Evolutionary conservation across 2,888 invertebrate species (phyloP).

Genomic region (Apocheima hispidaria): DNA sequence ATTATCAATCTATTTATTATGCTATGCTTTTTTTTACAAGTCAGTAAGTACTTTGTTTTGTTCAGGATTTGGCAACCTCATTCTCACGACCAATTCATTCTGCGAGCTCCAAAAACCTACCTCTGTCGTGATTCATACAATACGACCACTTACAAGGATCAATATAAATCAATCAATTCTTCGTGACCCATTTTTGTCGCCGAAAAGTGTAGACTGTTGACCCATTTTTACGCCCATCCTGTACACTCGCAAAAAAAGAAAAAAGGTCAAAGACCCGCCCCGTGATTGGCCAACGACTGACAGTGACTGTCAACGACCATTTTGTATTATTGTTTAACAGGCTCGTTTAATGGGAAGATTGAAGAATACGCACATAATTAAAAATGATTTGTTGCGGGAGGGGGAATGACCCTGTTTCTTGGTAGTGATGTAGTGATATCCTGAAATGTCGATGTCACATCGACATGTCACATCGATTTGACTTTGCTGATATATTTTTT

Average conservation of each 20-base stretch:
- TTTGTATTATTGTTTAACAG: slow-evolving; percentile 65
- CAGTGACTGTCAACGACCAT: slow-evolving; percentile 48
- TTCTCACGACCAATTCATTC: slow-evolving; percentile 12
- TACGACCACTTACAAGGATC: slow-evolving; percentile 36
- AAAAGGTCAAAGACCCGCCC: slow-evolving; percentile 65
- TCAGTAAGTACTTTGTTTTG: not conserved
- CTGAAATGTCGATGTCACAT: slow-evolving; percentile 45
- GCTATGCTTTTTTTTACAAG: no score
- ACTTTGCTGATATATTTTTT: no score
- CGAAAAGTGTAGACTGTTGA: slow-evolving; percentile 71
- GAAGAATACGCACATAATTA: slow-evolving; percentile 81
- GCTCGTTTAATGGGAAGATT: slow-evolving; percentile 73
- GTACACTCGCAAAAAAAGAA: slow-evolving; percentile 60
- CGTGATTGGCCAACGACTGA: slow-evolving; percentile 48
- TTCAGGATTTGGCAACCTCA: not conserved
- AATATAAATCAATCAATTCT: slow-evolving; percentile 66
- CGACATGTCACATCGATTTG: slow-evolving; percentile 3
- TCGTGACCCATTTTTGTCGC: slow-evolving; percentile 70
- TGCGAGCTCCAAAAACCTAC: slow-evolving; percentile 28
- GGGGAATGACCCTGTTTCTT: slow-evolving; percentile 80
- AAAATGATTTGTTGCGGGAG: slow-evolving; percentile 81
- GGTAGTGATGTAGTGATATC: slow-evolving; percentile 73
- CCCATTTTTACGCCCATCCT: slow-evolving; percentile 73
- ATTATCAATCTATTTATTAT: no score
- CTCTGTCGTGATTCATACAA: slow-evolving; percentile 1